These are phyloP conservation scores for Enteromius fasciolatus DNA, from an alignment of 2,797 vertebrate genomes.

Conservation along the genomic window DNA sequence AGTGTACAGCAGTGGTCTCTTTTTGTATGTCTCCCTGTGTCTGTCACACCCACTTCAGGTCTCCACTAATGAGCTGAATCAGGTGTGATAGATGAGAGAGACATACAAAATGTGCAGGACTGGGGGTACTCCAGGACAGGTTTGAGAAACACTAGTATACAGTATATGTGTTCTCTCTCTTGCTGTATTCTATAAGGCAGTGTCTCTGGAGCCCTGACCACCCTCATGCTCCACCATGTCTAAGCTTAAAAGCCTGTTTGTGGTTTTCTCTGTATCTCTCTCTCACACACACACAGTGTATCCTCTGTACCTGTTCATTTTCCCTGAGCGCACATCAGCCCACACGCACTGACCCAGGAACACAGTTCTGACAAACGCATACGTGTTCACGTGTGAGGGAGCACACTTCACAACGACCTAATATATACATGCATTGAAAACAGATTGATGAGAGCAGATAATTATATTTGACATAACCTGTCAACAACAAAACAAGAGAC, in stretches of 20 bases:
- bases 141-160: no score
- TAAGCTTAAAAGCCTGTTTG: neutral
- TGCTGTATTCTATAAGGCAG: neutral
- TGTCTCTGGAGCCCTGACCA: neutral
- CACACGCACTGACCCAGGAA: slow-evolving; percentile 32
- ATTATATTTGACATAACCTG: neutral
- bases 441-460: neutral
- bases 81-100: no score
- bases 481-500: neutral
- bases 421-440: neutral
- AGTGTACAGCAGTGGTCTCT: neutral
- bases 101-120: no score
- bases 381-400: neutral
- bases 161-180: neutral
- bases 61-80: no score
- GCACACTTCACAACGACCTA: neutral
- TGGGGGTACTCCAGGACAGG: no score
- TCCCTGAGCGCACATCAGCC: slow-evolving; percentile 12
- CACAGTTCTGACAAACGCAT: neutral
- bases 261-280: neutral
- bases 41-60: no score
- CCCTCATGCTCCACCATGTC: neutral
- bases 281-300: neutral
- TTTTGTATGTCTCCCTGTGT: no score
- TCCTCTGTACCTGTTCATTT: neutral